Conservation (phyloP, 2,888 invertebrate species). For the Seira ritae region DNA sequence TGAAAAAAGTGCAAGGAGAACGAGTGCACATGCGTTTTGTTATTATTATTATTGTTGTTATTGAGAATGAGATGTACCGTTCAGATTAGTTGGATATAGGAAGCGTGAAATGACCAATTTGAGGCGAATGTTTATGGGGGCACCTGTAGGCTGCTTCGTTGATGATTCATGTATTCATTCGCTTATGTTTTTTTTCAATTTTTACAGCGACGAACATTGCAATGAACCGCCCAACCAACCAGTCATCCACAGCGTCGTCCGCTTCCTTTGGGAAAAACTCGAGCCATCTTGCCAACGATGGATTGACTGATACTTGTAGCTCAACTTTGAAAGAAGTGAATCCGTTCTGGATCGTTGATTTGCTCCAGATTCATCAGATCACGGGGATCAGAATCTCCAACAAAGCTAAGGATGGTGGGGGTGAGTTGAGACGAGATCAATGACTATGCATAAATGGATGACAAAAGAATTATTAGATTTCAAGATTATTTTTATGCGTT, state of each 20-base stretch:
- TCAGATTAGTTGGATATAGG: slow-evolving; percentile 10
- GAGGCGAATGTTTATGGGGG: not conserved
- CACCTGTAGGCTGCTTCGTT: not conserved
- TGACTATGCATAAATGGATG: no score
- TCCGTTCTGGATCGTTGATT: slow-evolving; percentile 95
- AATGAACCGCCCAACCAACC: slow-evolving; percentile 90
- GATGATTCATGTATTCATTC: no score
- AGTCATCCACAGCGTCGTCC: slow-evolving; percentile 83
- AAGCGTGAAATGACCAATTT: slow-evolving; percentile 42
- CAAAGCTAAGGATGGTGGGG: slow-evolving; percentile 77
- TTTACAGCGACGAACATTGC: slow-evolving; percentile 87
- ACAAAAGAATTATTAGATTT: no score
- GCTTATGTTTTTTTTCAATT: slow-evolving; percentile 47
- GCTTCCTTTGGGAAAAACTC: slow-evolving; percentile 84
- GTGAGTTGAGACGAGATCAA: not conserved
- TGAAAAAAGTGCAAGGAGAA: not conserved
- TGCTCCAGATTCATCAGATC: slow-evolving; percentile 88
- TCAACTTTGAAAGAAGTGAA: slow-evolving; percentile 90
- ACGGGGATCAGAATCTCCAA: slow-evolving; percentile 91
- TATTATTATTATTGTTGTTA: not conserved
- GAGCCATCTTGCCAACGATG: slow-evolving; percentile 91
- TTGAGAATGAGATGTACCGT: slow-evolving; percentile 31
- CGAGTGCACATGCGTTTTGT: not conserved
- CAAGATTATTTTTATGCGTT: not conserved
- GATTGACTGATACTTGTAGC: slow-evolving; percentile 89